These are phyloP conservation scores for Tetramorium alpestre DNA, from an alignment of 1,140 invertebrate species.

Conservation along the genomic window DNA sequence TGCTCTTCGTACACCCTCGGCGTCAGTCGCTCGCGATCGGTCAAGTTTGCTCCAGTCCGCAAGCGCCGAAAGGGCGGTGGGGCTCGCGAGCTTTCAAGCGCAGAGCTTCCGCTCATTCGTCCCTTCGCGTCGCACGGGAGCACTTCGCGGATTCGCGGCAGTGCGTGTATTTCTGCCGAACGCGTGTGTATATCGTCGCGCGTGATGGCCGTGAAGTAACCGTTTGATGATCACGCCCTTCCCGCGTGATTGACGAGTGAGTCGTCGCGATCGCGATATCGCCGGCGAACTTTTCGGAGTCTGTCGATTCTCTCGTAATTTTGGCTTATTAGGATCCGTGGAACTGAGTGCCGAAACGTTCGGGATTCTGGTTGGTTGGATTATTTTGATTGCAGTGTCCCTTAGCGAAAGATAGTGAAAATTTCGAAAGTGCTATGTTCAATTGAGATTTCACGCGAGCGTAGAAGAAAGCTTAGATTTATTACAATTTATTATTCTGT, in stretches of 20 bases:
- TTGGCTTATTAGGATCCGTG: neutral
- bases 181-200: slow-evolving; percentile 26
- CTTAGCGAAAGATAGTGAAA: slow-evolving; percentile 1
- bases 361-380: slow-evolving; percentile 3
- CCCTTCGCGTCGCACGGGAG: slow-evolving; percentile 75
- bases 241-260: neutral
- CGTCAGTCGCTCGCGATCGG: slow-evolving; percentile 63
- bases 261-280: neutral
- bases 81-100: slow-evolving; percentile 75
- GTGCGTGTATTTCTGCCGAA: slow-evolving; percentile 13
- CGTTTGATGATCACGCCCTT: neutral
- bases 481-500: neutral
- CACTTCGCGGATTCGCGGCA: slow-evolving; percentile 26
- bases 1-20: slow-evolving; percentile 74
- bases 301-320: slow-evolving; percentile 9
- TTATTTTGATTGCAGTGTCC: neutral
- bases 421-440: slow-evolving; percentile 9
- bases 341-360: slow-evolving; percentile 5
- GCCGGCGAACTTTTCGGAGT: slow-evolving; percentile 2
- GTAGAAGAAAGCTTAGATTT: neutral
- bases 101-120: slow-evolving; percentile 78
- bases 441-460: slow-evolving; percentile 22
- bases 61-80: slow-evolving; percentile 73
- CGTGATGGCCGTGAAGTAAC: neutral
- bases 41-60: slow-evolving; percentile 66